Conservation (phyloP, 2,113 vertebrate genomes). For the Ciconia stormi region DNA sequence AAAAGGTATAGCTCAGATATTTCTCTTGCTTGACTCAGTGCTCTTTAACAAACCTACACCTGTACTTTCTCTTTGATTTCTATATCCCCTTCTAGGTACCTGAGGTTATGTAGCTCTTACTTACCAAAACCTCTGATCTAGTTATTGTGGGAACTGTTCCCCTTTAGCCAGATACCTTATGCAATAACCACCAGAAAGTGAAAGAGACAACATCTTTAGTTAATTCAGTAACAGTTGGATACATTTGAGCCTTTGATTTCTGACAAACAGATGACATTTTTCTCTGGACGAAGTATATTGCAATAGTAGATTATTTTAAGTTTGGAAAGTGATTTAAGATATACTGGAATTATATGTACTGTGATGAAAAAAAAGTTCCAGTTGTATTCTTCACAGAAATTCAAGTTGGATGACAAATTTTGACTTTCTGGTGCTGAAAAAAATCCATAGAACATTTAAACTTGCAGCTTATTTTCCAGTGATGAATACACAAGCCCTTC, state of each 20-base stretch:
- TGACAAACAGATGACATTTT: background rate
- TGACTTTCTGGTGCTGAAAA: background rate
- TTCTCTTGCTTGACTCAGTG: background rate
- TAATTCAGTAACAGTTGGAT: background rate
- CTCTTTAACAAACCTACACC: background rate
- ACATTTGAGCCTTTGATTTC: background rate
- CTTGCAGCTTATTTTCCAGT: background rate
- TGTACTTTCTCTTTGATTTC: background rate
- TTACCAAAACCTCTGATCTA: background rate
- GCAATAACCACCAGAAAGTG: background rate
- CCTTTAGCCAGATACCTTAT: background rate
- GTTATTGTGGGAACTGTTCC: background rate
- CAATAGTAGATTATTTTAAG: background rate
- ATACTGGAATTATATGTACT: background rate
- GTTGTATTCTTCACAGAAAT: background rate
- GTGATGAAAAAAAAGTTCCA: rapidly evolving
- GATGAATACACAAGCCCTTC: background rate
- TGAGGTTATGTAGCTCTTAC: background rate
- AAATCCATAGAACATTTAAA: background rate
- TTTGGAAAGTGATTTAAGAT: background rate
- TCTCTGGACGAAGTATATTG: background rate
- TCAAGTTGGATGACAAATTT: background rate
- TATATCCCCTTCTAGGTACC: background rate
- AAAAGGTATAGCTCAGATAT: background rate
- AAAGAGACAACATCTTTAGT: background rate